phyloP scores from a whole-genome alignment of 2,113 vertebrate genomes.

The Alouatta palliata region DNA sequence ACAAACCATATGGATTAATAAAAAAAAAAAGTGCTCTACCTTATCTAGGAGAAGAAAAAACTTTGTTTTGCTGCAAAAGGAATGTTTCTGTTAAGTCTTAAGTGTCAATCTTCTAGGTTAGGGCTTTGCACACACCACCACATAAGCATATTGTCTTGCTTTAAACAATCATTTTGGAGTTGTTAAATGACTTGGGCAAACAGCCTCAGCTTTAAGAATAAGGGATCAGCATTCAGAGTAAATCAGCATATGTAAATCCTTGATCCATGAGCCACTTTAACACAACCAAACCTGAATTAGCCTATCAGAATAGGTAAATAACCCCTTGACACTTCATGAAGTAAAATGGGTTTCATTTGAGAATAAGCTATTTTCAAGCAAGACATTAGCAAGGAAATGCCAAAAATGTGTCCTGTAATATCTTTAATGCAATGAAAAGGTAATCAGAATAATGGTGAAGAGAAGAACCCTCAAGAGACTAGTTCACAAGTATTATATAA shows the following conservation, averaged over 20 bases:
- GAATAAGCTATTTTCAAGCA: neutral
- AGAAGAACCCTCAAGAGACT: neutral
- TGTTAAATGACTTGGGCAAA: neutral
- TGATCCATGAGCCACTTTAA: neutral
- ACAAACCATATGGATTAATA: conserved; percentile 81
- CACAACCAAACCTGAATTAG: neutral
- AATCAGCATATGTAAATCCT: neutral
- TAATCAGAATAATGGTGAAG: neutral
- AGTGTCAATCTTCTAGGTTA: conserved; percentile 69
- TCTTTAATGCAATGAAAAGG: neutral
- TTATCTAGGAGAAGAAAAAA: conserved; percentile 82
- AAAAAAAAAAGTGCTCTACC: conserved; percentile 73
- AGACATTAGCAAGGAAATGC: neutral
- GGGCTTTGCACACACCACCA: conserved; percentile 51
- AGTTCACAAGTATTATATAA: neutral
- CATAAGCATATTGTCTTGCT: conserved; percentile 45
- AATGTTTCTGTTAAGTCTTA: conserved; percentile 81
- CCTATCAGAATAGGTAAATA: neutral
- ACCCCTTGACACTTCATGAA: neutral
- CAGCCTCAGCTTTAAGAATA: neutral
- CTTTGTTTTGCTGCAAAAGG: conserved; percentile 81
- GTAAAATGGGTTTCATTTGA: neutral
- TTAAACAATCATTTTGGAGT: conserved; percentile 58
- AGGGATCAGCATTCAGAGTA: neutral
- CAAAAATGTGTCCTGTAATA: neutral